Evolutionary conservation across 1,140 invertebrate species (phyloP), one percentile per base, ranked within the genome.

Genomic region (Homarus americanus): DNA sequence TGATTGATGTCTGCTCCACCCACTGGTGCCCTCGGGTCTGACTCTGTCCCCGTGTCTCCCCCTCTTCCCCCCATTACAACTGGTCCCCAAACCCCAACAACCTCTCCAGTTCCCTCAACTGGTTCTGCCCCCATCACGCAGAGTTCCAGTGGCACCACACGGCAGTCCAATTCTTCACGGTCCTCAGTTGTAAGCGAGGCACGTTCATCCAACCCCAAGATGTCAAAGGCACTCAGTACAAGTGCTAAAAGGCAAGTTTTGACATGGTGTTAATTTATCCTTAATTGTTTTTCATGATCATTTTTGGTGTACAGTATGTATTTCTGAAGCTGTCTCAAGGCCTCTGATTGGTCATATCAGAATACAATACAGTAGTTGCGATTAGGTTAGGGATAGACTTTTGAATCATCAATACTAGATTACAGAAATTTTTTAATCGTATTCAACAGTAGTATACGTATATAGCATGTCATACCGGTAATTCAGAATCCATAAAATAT

Each of bases 161-260:
- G 72, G 34, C 83, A 75, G 36, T 75, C 83, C 20, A 38, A 41
- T 49, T 24, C 87, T 40, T 40, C 73, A 63, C 24, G 40, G 32
- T 73, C 80, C 44, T 38, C 82, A 24, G 32, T 36, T 53, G 38
- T 41, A 36, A 38, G 36, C 40, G 84, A 92, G 38, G 87, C 78
- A 32, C 72, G 91, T 28, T 41, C 90, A 41, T 69, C 80, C 36
- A 83, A 92, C 63, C 86, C 97, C 58, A 98, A 98, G 95, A 98
- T 98, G 97, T 98, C 98, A 0, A 99, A 98, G 95, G 97, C 97
- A 92, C 95, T 98, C 84, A 97, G 97, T 85, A 98, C 98, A 32
- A 98, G 97, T 58, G 97, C 98, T 24, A 98, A 98, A 95, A 96
- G 96, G 96, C 96, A 93, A 80, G 75, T 32, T 36, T 91, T 75